Conservation (phyloP, 2,888 invertebrate genomes). For the Troides helena region DNA sequence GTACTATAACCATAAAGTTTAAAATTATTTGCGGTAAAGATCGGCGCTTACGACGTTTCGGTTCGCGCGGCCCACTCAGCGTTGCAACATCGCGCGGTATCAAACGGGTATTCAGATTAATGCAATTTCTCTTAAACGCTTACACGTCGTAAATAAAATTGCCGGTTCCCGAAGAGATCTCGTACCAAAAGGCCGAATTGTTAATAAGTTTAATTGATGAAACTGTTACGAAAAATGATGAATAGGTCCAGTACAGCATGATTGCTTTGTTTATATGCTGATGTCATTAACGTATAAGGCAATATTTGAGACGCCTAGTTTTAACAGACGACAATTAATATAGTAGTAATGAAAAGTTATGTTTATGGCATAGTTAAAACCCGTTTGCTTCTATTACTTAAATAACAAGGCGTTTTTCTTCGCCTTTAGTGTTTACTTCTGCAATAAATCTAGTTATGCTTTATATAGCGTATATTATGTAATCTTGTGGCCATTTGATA, state of each 20-base stretch:
- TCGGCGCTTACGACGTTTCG: slow-evolving; percentile 47
- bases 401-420: no score
- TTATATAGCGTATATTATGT: no score
- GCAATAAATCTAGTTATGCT: no score
- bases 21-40: slow-evolving; percentile 40
- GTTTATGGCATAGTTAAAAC: no score
- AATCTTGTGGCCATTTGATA: no score
- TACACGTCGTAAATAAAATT: slow-evolving; percentile 80
- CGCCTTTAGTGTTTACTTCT: no score
- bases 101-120: slow-evolving; percentile 79
- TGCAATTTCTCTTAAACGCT: slow-evolving; percentile 81
- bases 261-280: slow-evolving; percentile 41
- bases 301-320: slow-evolving; percentile 27
- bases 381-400: no score
- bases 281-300: slow-evolving; percentile 40
- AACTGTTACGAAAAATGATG: slow-evolving; percentile 50
- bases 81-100: slow-evolving; percentile 78
- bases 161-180: slow-evolving; percentile 63
- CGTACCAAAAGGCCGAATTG: slow-evolving; percentile 54
- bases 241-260: slow-evolving; percentile 35
- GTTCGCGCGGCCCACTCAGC: slow-evolving; percentile 52
- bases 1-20: slow-evolving; percentile 43
- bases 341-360: background rate
- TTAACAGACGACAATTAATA: background rate
- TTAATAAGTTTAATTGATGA: slow-evolving; percentile 69